Conservation (phyloP, 2,888 invertebrate genomes). For the Dryadula phaetusa region DNA sequence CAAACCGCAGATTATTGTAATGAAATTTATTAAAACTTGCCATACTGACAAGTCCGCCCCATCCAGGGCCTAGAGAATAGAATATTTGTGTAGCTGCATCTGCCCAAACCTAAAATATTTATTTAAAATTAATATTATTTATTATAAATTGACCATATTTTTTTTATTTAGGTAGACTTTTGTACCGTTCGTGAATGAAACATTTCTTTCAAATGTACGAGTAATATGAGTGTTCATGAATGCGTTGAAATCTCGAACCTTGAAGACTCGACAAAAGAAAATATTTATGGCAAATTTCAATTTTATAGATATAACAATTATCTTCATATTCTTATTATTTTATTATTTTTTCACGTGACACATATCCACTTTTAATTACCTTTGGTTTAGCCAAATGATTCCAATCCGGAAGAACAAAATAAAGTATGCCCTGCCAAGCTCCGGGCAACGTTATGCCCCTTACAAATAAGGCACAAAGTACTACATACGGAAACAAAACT, state of each 20-base stretch:
- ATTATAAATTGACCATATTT: no score
- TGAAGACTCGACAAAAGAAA: neutral
- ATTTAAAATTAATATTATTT: no score
- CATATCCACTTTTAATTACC: constrained; percentile 67
- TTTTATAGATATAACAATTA: neutral
- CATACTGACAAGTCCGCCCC: constrained; percentile 94
- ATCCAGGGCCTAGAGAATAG: constrained; percentile 94
- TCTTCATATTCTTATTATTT: neutral
- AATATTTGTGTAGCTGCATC: constrained; percentile 97
- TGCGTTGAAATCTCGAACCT: neutral
- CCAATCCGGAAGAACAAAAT: constrained; percentile 93
- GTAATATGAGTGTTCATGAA: neutral
- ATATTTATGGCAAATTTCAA: no score
- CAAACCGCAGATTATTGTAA: constrained; percentile 87
- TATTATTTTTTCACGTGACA: neutral
- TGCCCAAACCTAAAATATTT: constrained; percentile 90
- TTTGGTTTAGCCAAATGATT: constrained; percentile 89
- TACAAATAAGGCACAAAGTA: constrained; percentile 88
- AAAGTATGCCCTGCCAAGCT: constrained; percentile 89
- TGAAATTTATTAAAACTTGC: constrained; percentile 92
- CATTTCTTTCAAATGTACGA: neutral
- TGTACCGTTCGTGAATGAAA: no score
- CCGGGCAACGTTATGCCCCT: constrained; percentile 93
- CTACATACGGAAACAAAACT: constrained; percentile 91
- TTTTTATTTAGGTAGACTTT: no score